Percentiles rank a stretch among this genome's conserved stretches.
Conservation (phyloP, 64 coral and sea anemone genomes). For the Orbicella faveolata region DNA sequence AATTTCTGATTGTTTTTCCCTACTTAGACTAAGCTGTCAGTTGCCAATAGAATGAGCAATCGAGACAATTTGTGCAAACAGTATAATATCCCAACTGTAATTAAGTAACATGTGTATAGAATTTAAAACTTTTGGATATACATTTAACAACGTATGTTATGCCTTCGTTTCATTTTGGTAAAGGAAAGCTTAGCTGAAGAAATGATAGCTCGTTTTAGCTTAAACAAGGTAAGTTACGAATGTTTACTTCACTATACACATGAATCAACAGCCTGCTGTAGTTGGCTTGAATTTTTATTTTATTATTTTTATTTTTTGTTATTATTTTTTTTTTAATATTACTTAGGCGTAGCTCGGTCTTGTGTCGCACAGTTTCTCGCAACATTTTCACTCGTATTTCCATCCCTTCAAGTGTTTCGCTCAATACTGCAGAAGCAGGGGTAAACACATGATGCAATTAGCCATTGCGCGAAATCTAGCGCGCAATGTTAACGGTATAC, state of each 20-base stretch:
- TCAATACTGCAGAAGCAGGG: too few relatives aligned
- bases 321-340: not conserved
- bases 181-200: slow-evolving; percentile 66
- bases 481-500: too few relatives aligned
- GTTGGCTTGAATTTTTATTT: not conserved
- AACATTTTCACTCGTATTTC: too few relatives aligned
- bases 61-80: not conserved
- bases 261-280: not conserved
- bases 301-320: not conserved
- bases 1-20: not conserved
- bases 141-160: not conserved
- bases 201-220: slow-evolving; percentile 58
- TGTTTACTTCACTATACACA: not conserved
- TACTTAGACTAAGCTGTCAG: too few relatives aligned
- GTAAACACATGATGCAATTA: too few relatives aligned
- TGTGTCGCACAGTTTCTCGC: too few relatives aligned
- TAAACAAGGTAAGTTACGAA: slow-evolving; percentile 63
- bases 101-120: not conserved
- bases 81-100: too few relatives aligned
- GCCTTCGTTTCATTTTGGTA: not conserved
- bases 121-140: not conserved
- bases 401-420: too few relatives aligned
- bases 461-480: too few relatives aligned
- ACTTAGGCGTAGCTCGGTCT: too few relatives aligned
- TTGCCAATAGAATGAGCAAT: too few relatives aligned